Conservation (phyloP, 2,888 invertebrate genomes). For the Drosophila cracens region DNA sequence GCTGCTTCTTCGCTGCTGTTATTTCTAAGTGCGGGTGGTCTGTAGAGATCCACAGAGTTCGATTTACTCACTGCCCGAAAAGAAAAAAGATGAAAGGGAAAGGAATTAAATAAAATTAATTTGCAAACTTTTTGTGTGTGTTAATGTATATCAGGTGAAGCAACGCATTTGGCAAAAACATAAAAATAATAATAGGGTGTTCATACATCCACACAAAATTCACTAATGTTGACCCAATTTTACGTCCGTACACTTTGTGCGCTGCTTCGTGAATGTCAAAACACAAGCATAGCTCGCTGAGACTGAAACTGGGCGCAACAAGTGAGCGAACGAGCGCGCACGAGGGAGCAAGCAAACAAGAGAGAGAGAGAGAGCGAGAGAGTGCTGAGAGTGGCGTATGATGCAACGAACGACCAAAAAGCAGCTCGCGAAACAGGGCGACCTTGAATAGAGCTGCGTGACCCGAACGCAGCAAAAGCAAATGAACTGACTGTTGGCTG, state of each 20-base stretch:
- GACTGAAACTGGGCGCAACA: slow-evolving; percentile 44
- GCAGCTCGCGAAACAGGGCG: slow-evolving; percentile 75
- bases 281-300: slow-evolving; percentile 46
- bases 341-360: slow-evolving; percentile 15
- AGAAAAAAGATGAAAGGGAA: slow-evolving; percentile 12
- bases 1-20: slow-evolving; percentile 51
- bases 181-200: slow-evolving; percentile 13
- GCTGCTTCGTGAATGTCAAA: slow-evolving; percentile 77
- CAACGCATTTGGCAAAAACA: slow-evolving; percentile 63
- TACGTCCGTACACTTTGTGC: slow-evolving; percentile 49
- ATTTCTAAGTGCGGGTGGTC: slow-evolving; percentile 86
- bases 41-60: slow-evolving; percentile 85
- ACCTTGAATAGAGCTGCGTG: slow-evolving; percentile 81
- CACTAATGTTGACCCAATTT: slow-evolving; percentile 74
- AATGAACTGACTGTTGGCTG: slow-evolving; percentile 13
- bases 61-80: slow-evolving; percentile 76
- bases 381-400: slow-evolving; percentile 37
- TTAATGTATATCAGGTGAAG: slow-evolving; percentile 46
- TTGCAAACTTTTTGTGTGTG: slow-evolving; percentile 32
- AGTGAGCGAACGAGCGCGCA: slow-evolving; percentile 33
- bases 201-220: slow-evolving; percentile 52
- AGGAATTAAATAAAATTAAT: slow-evolving; percentile 31
- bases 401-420: slow-evolving; percentile 69
- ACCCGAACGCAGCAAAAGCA: slow-evolving; percentile 46
- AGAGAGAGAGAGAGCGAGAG: neutral